Percentiles rank a stretch among this genome's conserved stretches.
Evolutionary conservation across 2,888 invertebrate species (phyloP).

Genomic region (Pomacea canaliculata): DNA sequence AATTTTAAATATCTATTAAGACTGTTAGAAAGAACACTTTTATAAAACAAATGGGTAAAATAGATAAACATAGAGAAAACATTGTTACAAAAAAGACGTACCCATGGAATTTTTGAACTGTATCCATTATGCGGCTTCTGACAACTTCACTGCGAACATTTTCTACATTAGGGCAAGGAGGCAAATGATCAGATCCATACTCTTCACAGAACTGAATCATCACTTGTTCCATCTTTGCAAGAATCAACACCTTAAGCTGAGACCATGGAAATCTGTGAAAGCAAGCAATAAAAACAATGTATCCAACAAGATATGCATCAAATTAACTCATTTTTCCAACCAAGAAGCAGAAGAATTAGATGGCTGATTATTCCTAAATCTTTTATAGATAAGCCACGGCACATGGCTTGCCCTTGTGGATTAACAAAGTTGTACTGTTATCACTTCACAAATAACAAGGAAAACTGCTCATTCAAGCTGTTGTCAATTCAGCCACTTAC

Average conservation of each 20-base stretch:
- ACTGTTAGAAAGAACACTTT: too few species aligned
- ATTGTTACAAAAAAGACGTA: constrained; percentile 36
- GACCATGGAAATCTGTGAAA: constrained; percentile 83
- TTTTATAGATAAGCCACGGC: too few species aligned
- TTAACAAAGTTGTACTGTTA: too few species aligned
- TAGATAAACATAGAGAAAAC: too few species aligned
- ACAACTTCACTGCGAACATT: constrained; percentile 90
- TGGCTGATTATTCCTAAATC: too few species aligned
- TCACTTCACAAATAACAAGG: too few species aligned
- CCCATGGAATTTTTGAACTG: constrained; percentile 67
- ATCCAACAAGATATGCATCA: not conserved
- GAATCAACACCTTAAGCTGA: constrained; percentile 86
- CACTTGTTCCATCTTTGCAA: constrained; percentile 87
- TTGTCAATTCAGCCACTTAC: too few species aligned
- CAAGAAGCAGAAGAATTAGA: not conserved
- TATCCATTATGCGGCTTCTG: constrained; percentile 72
- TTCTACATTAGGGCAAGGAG: constrained; percentile 88
- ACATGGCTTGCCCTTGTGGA: too few species aligned
- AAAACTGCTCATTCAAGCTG: too few species aligned
- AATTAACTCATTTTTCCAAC: not conserved
- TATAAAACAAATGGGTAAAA: too few species aligned
- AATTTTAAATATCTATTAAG: too few species aligned
- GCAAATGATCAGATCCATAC: constrained; percentile 81
- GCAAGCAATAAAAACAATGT: not conserved
- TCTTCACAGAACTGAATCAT: constrained; percentile 90